Evolutionary conservation across 2,888 invertebrate species (phyloP).

Genomic region (Coecobrya sp.): DNA sequence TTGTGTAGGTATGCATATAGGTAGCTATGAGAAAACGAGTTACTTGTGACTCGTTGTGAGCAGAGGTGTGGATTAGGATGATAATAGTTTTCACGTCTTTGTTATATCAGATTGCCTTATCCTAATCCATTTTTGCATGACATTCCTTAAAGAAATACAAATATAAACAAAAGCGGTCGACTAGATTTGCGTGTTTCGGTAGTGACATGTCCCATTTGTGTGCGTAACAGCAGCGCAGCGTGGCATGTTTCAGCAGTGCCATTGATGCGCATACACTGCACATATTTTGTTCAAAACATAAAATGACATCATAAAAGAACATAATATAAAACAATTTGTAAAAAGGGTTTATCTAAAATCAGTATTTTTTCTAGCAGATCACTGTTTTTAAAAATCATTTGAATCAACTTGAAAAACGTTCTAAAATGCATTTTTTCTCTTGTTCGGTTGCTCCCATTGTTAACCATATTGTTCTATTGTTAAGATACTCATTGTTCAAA

Average conservation of each 20-base stretch:
- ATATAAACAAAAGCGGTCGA: neutral
- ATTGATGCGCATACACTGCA: slow-evolving; percentile 3
- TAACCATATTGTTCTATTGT: too few relatives aligned
- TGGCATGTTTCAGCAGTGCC: neutral
- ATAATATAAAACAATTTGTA: neutral
- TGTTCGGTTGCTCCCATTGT: too few relatives aligned
- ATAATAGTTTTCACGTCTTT: neutral
- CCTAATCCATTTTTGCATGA: neutral
- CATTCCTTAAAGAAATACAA: neutral
- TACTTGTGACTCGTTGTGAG: too few relatives aligned
- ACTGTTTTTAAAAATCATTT: neutral
- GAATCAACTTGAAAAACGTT: neutral
- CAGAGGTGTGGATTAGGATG: too few relatives aligned
- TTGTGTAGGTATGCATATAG: too few relatives aligned
- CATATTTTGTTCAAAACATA: neutral
- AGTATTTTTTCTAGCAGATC: neutral
- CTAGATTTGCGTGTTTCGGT: neutral
- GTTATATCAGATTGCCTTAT: neutral
- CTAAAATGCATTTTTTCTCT: neutral
- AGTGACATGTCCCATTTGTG: slow-evolving; percentile 3
- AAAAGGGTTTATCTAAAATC: neutral
- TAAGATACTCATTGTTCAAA: too few relatives aligned
- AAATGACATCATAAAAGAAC: neutral
- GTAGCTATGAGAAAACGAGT: too few relatives aligned
- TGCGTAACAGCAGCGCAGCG: neutral